These are phyloP conservation scores for Torymus auratus DNA, from an alignment of 2,888 invertebrate genomes.

Conservation along the genomic window DNA sequence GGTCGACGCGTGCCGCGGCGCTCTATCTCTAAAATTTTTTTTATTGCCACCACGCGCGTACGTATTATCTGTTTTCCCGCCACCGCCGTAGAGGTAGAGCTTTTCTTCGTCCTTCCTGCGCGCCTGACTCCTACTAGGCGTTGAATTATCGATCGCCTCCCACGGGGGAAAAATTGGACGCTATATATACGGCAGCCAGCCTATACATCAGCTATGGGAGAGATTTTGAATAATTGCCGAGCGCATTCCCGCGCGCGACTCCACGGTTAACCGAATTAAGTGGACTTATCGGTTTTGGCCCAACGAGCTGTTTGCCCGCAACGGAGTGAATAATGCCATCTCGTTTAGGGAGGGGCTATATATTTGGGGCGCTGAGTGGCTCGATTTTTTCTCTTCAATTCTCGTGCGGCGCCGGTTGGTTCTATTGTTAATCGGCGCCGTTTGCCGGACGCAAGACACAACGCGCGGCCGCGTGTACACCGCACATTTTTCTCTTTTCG, in stretches of 20 bases:
- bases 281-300: slow-evolving; percentile 9
- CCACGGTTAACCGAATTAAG: slow-evolving; percentile 21
- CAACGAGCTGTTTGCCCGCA: not conserved
- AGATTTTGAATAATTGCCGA: slow-evolving; percentile 17
- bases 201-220: not conserved
- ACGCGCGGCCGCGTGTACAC: too few species aligned
- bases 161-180: not conserved
- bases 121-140: not conserved
- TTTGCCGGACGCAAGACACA: too few species aligned
- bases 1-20: slow-evolving; percentile 13
- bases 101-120: not conserved
- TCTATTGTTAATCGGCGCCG: not conserved
- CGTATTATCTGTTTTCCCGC: not conserved
- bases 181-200: too few species aligned
- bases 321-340: slow-evolving; percentile 15
- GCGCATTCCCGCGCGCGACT: not conserved
- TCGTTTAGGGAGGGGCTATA: not conserved
- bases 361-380: too few species aligned
- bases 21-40: slow-evolving; percentile 1
- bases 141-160: slow-evolving; percentile 22
- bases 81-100: not conserved
- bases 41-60: too few species aligned
- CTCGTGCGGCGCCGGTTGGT: not conserved
- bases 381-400: not conserved
- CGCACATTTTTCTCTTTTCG: not conserved